A percentile compares a stretch with the other conserved stretches of the same genome.
phyloP scores from a whole-genome alignment of 2,888 invertebrate genomes.

The Hypomecis punctinalis region DNA sequence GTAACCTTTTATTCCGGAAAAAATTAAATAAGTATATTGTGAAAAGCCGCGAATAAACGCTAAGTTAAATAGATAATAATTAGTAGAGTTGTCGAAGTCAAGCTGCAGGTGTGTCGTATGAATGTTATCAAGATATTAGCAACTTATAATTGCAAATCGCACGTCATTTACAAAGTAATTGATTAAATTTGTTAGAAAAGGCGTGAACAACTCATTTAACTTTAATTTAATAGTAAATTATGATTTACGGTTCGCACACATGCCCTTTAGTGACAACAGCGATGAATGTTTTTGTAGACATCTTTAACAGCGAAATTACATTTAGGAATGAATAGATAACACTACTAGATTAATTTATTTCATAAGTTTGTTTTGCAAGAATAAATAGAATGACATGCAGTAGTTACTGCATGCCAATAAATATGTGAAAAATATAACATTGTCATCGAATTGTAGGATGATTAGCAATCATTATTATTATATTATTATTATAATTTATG shows the following conservation, averaged over 20 bases:
- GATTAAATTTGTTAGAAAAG: conserved; percentile 38
- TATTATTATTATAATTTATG: too few species aligned
- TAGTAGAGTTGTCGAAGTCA: conserved; percentile 30
- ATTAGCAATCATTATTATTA: too few species aligned
- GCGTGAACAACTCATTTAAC: conserved; percentile 35
- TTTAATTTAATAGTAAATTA: conserved; percentile 23
- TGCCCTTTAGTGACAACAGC: neutral
- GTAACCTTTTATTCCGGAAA: too few species aligned
- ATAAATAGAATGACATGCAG: too few species aligned
- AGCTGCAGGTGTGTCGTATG: conserved; percentile 42
- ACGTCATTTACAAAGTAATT: conserved; percentile 38
- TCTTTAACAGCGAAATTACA: neutral
- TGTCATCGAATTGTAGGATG: too few species aligned
- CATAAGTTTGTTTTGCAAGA: too few species aligned
- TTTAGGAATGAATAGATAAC: neutral
- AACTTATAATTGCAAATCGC: conserved; percentile 25
- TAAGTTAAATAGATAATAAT: conserved; percentile 13
- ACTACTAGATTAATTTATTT: too few species aligned
- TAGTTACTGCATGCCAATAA: too few species aligned
- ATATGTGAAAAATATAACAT: too few species aligned
- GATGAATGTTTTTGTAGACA: neutral
- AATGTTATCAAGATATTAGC: conserved; percentile 37
- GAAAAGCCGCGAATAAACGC: too few species aligned
- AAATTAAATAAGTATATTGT: too few species aligned
- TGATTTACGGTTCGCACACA: conserved; percentile 1